Conservation (phyloP, 2,113 vertebrate genomes). For the Neopipo cinnamomea region DNA sequence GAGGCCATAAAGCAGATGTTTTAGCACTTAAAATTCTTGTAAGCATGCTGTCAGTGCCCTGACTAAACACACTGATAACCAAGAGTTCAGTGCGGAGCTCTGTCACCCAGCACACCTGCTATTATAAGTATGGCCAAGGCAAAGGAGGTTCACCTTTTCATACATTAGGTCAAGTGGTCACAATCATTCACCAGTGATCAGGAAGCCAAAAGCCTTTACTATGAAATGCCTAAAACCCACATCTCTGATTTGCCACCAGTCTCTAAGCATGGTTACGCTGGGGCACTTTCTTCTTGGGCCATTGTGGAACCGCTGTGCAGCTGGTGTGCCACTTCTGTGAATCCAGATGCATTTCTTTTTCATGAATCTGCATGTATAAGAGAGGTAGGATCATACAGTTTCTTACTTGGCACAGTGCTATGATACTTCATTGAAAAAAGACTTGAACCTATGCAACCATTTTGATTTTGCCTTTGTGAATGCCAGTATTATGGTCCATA, state of each 20-base stretch:
- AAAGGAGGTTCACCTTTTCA: background rate
- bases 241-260: background rate
- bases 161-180: background rate
- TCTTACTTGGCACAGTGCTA: background rate
- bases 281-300: background rate
- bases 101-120: background rate
- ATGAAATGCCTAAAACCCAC: background rate
- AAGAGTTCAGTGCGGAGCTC: background rate
- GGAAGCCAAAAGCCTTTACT: background rate
- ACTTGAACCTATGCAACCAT: background rate
- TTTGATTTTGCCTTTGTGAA: background rate
- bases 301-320: background rate
- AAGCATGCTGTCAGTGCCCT: background rate
- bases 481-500: background rate
- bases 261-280: background rate
- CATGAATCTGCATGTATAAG: background rate
- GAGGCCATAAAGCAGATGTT: background rate
- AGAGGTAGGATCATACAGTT: background rate
- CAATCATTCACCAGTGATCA: background rate
- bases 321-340: background rate
- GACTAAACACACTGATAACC: background rate
- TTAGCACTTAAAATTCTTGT: background rate
- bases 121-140: background rate
- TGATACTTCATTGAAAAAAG: background rate
- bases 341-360: background rate